A percentile compares a stretch with the other conserved stretches of the same genome.
These are phyloP conservation scores for Alouatta palliata DNA, from an alignment of 2,113 vertebrate genomes.

Conservation along the genomic window DNA sequence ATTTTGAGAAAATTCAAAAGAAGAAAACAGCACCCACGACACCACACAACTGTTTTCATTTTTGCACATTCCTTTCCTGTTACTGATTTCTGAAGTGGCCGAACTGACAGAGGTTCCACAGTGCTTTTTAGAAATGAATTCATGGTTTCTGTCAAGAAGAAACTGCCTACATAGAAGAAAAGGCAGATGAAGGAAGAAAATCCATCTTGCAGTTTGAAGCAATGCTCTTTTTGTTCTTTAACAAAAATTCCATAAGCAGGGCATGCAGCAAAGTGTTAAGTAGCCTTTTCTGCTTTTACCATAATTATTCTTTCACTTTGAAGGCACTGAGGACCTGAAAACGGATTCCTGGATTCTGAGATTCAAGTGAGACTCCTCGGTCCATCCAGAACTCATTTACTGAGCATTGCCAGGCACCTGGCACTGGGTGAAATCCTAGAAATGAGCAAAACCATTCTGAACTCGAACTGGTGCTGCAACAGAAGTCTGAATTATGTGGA, in stretches of 20 bases:
- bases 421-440: background rate
- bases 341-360: background rate
- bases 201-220: background rate
- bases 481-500: background rate
- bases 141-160: slow-evolving; percentile 61
- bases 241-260: background rate
- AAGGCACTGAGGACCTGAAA: background rate
- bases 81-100: slow-evolving; percentile 71
- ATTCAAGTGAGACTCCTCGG: background rate
- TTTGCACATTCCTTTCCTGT: slow-evolving; percentile 62
- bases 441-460: background rate
- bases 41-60: background rate
- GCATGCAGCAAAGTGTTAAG: background rate
- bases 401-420: background rate
- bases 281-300: background rate
- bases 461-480: background rate
- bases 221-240: slow-evolving; percentile 15
- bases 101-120: slow-evolving; percentile 50
- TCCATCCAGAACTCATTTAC: background rate
- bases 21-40: slow-evolving; percentile 3
- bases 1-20: slow-evolving; percentile 50
- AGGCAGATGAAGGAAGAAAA: slow-evolving; percentile 6
- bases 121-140: slow-evolving; percentile 67
- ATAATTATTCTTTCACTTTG: background rate
- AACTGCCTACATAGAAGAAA: slow-evolving; percentile 65